Evolutionary conservation across 2,888 invertebrate species (phyloP).

Genomic region (Pseudococcus jackbeardsleyi): DNA sequence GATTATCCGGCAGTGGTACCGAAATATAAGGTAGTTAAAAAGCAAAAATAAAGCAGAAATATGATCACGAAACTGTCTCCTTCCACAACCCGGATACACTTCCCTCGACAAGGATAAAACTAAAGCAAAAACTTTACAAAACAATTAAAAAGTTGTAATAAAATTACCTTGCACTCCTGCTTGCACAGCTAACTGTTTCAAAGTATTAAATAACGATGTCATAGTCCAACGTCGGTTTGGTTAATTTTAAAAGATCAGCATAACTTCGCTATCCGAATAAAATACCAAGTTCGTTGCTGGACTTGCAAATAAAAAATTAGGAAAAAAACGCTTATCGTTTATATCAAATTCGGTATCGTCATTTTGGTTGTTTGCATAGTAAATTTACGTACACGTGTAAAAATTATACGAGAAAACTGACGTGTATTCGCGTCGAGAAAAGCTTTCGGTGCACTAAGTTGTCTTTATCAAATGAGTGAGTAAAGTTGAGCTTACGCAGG

Average conservation of each 20-base stretch:
- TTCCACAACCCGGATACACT: background rate
- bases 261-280: background rate
- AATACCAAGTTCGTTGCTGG: background rate
- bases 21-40: background rate
- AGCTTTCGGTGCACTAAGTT: slow-evolving; percentile 60
- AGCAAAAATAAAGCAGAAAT: background rate
- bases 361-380: background rate
- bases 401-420: slow-evolving; percentile 36
- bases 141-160: slow-evolving; percentile 1
- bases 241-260: background rate
- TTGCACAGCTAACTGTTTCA: slow-evolving; percentile 60
- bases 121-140: slow-evolving; percentile 17
- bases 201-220: slow-evolving; percentile 62
- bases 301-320: slow-evolving; percentile 19
- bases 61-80: background rate
- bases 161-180: slow-evolving; percentile 62
- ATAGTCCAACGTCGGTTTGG: background rate
- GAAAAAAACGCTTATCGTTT: background rate
- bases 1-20: background rate
- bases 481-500: slow-evolving; percentile 42
- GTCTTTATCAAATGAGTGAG: background rate
- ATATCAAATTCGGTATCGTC: slow-evolving; percentile 1
- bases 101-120: background rate
- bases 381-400: slow-evolving; percentile 57
- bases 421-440: slow-evolving; percentile 38